Base-by-base conservation (phyloP, 2,888 invertebrate species). In the Cantharis lateralis region DNA sequence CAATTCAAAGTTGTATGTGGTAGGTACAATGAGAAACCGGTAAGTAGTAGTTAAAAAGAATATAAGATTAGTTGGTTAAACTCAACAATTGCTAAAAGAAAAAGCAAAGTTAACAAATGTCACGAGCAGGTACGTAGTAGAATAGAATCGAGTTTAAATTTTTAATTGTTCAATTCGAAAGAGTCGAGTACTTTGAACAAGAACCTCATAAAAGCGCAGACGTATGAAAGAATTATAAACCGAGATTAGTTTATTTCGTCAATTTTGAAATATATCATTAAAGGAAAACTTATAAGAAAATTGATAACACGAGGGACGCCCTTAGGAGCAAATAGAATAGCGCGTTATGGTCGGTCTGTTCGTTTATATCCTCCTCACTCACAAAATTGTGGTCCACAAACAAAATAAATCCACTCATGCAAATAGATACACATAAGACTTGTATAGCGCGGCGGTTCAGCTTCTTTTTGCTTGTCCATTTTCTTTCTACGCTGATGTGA, bases 331-430 rank as follows among this genome's bases (percentile, higher is more conserved):
- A 86, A 86, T 85, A 83, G 85, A 85, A 86, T 86, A 85, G 85
- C 84, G 84, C 84, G 83, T 84, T 84, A 81, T 82, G 82, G 82
- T 81, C 73, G 78, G 75, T 68, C 72, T 75, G 79, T 79, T 82
- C 79, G 79, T 76, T 75, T 78, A 75, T 72, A 73, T 78, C 74
- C 68, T 75, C 70, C 77, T 78, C 76, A 80, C 82, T 81, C 82
- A 80, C 80, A 82, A 84, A 83, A 82, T 84, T 84, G 82, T 80
- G 80, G 82, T 82, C 84, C 83, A 81, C 83, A 86, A 86, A 86
- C 85, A 85, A 85, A 85, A 85, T 86, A 85, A 86, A 86, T 83
- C 84, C 85, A 82, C 83, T 87, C 86, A 86, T 87, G 87, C 86
- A 85, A 85, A 86, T 84, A 84, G 84, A 82, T 81, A 82, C 82